Conservation (phyloP, 2,113 vertebrate genomes). For the Orycteropus afer region DNA sequence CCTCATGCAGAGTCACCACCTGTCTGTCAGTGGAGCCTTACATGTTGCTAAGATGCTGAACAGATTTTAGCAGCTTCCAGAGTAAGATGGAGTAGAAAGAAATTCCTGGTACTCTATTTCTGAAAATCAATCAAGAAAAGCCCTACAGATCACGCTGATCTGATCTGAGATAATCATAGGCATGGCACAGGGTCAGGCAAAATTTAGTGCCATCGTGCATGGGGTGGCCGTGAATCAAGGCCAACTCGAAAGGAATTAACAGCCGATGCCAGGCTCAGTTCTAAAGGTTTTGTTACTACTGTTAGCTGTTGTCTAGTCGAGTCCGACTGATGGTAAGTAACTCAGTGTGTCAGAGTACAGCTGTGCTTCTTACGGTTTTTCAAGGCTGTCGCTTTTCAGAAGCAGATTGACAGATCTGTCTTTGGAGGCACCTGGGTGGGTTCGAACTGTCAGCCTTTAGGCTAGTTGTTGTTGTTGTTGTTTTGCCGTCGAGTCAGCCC, state of each 20-base stretch:
- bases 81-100: too few relatives aligned
- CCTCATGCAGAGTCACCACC: too few relatives aligned
- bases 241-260: not conserved
- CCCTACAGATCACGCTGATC: not conserved
- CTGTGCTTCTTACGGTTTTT: not conserved
- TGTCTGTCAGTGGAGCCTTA: too few relatives aligned
- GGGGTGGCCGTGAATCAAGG: not conserved
- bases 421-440: too few relatives aligned
- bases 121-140: not conserved
- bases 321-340: not conserved
- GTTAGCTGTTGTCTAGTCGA: not conserved
- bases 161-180: not conserved
- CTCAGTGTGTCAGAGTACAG: not conserved
- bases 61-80: too few relatives aligned
- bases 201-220: not conserved
- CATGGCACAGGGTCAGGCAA: not conserved
- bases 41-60: too few relatives aligned
- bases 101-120: not conserved
- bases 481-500: too few relatives aligned
- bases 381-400: not conserved
- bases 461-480: too few relatives aligned
- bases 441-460: too few relatives aligned
- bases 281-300: not conserved
- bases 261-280: not conserved
- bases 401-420: too few relatives aligned